Evolutionary conservation across 1,140 invertebrate species (phyloP).

Genomic region (Belonocnema kinseyi): DNA sequence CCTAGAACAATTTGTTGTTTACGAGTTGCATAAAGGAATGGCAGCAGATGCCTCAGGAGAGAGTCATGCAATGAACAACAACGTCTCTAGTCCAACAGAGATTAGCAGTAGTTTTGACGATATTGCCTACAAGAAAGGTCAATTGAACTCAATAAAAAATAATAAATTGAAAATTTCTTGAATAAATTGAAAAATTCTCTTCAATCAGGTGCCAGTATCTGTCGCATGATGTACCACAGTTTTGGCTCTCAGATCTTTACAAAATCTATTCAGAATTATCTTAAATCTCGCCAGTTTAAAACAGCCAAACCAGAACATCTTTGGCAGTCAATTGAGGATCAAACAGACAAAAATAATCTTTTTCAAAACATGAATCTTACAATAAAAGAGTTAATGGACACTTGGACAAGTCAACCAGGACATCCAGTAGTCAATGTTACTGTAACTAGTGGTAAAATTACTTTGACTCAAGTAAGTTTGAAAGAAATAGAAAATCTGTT

Average conservation of each 20-base stretch:
- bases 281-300: conserved; percentile 54
- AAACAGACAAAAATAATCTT: conserved; percentile 60
- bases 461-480: conserved; percentile 48
- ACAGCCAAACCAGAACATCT: conserved; percentile 79
- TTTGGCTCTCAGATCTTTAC: conserved; percentile 81
- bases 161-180: too few species aligned
- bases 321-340: conserved; percentile 77
- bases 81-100: conserved; percentile 70
- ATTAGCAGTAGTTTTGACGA: conserved; percentile 81
- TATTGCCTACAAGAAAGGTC: conserved; percentile 83
- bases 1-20: conserved; percentile 74
- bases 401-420: conserved; percentile 85
- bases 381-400: conserved; percentile 78
- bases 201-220: conserved; percentile 75
- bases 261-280: conserved; percentile 77
- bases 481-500: neutral
- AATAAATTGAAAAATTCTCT: neutral
- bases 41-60: conserved; percentile 52
- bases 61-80: conserved; percentile 60
- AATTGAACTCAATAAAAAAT: too few species aligned
- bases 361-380: conserved; percentile 42
- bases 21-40: conserved; percentile 56
- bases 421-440: conserved; percentile 82
- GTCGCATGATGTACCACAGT: conserved; percentile 86
- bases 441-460: conserved; percentile 69